A percentile compares a stretch with the other conserved stretches of the same genome.
phyloP scores from a whole-genome alignment of 2,888 invertebrate species.

The Petrolisthes manimaculis region DNA sequence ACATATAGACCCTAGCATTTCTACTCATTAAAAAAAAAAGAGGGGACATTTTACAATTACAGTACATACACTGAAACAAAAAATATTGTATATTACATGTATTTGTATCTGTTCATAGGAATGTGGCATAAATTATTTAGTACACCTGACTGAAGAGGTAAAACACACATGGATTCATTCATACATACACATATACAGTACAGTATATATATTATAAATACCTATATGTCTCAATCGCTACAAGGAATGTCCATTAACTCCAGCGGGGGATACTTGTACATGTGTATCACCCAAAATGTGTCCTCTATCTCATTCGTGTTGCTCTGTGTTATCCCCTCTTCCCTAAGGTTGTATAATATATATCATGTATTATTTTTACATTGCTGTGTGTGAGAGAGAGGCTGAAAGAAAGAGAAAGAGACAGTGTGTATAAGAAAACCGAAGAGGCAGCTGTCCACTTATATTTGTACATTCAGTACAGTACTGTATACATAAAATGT shows the following conservation, averaged over 20 bases:
- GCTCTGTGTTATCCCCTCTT: not conserved
- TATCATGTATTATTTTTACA: constrained; percentile 18
- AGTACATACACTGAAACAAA: too few relatives aligned
- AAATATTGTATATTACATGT: too few relatives aligned
- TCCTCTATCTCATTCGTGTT: constrained; percentile 9
- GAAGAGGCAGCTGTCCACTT: not conserved
- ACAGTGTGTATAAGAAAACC: too few relatives aligned
- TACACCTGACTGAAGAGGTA: constrained; percentile 29
- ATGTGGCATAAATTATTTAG: not conserved
- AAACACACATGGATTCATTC: not conserved
- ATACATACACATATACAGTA: not conserved
- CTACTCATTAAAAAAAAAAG: not conserved
- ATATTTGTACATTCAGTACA: not conserved
- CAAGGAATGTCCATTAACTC: not conserved
- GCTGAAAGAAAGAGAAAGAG: not conserved
- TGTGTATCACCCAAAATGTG: constrained; percentile 10
- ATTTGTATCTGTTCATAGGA: too few relatives aligned
- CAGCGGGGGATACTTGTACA: not conserved
- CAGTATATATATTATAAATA: not conserved
- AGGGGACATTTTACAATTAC: too few relatives aligned
- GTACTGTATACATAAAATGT: too few relatives aligned
- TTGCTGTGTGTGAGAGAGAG: not conserved
- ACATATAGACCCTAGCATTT: not conserved
- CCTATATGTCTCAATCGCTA: constrained; percentile 4
- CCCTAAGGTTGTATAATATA: constrained; percentile 4